phyloP scores from a whole-genome alignment of 2,797 vertebrate species.

The Poecilia velifera region DNA sequence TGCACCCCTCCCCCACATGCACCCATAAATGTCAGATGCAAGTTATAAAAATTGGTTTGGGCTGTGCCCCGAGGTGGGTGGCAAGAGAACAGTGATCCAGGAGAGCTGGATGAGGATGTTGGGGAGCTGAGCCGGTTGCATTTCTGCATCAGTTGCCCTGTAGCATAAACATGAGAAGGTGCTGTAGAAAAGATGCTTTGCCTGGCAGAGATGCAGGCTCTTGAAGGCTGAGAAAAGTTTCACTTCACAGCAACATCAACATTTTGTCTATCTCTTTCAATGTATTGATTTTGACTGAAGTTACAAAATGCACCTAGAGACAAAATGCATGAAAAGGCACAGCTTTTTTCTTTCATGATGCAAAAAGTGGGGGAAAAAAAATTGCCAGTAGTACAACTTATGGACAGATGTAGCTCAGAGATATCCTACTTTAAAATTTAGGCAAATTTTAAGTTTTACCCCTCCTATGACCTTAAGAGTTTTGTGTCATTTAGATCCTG shows the following conservation, averaged over 20 bases:
- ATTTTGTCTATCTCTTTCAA: background rate
- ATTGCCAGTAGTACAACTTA: background rate
- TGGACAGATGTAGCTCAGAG: background rate
- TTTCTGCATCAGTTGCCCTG: constrained; percentile 26
- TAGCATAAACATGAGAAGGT: constrained; percentile 43
- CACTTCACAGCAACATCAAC: background rate
- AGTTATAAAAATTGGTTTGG: constrained; percentile 21
- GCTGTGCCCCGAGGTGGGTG: constrained; percentile 30
- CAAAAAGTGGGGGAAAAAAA: background rate
- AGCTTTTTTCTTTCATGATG: background rate
- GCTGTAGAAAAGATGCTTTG: constrained; percentile 19
- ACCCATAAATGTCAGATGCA: constrained; percentile 47
- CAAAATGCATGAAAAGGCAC: background rate
- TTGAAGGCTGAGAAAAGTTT: constrained; percentile 20
- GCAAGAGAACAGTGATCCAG: constrained; percentile 18
- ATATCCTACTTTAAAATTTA: background rate
- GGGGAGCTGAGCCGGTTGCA: constrained; percentile 8
- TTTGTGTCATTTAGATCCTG: background rate
- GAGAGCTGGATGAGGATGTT: constrained; percentile 13
- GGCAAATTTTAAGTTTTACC: background rate
- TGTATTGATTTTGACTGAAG: background rate
- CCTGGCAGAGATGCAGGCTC: background rate
- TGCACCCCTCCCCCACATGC: background rate
- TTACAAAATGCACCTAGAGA: background rate
- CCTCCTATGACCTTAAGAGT: background rate